Evolutionary conservation across 2,888 invertebrate species (phyloP).

Genomic region (Colletes collaris): DNA sequence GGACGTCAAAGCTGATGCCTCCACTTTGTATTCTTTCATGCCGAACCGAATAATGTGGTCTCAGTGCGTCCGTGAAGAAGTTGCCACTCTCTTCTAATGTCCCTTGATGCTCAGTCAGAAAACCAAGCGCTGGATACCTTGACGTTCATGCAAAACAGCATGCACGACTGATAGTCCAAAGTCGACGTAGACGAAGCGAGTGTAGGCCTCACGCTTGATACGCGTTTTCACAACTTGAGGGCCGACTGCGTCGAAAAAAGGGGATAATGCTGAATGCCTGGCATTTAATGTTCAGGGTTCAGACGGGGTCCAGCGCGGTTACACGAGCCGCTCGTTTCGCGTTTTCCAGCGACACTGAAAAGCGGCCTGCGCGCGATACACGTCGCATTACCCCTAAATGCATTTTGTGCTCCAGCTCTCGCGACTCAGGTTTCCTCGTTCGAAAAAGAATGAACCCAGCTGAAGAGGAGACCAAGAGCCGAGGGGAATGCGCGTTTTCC

Average conservation of each 20-base stretch:
- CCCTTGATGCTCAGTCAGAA: constrained; percentile 24
- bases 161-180: constrained; percentile 55
- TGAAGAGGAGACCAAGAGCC: constrained; percentile 44
- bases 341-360: constrained; percentile 75
- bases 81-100: constrained; percentile 29
- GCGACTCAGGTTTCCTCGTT: constrained; percentile 54
- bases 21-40: constrained; percentile 13
- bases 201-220: constrained; percentile 40
- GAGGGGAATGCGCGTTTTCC: constrained; percentile 52
- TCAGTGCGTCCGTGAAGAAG: constrained; percentile 43
- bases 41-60: constrained; percentile 40
- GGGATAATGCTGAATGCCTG: constrained; percentile 77
- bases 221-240: constrained; percentile 40
- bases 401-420: constrained; percentile 70
- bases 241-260: constrained; percentile 30
- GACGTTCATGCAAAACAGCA: constrained; percentile 27
- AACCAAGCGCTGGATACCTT: constrained; percentile 14
- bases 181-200: constrained; percentile 45
- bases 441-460: constrained; percentile 58
- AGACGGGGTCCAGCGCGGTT: constrained; percentile 61
- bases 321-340: constrained; percentile 60
- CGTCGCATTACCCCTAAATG: constrained; percentile 80
- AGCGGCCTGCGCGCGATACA: constrained; percentile 72
- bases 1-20: constrained; percentile 44
- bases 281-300: constrained; percentile 72